Evolutionary conservation across 2,888 invertebrate genomes (phyloP), one percentile per base, ranked within the genome.

Genomic region (Plusia festucae): DNA sequence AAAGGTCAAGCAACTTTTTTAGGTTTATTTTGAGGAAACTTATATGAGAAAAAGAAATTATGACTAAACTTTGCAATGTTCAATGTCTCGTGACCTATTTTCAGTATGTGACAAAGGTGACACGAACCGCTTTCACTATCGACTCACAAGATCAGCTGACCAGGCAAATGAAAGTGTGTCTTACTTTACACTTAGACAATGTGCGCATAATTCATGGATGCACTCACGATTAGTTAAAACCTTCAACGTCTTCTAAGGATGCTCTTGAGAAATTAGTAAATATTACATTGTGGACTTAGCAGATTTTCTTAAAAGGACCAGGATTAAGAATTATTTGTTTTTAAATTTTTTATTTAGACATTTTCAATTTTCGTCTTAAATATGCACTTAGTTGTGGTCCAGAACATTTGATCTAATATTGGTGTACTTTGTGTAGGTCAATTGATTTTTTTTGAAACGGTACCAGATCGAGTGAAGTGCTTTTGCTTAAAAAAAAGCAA

Each of bases 131-230:
- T 58, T 18, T 27, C 57, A 66, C n/a, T 68, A 9, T 46, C 9
- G 15, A 32, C 61, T 44, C 7, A 22, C 60, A 52, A 59, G 53
- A 64, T 55, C 60, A 53, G 63, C 53, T 49, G 40, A 30, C 3
- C 51, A 61, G 68, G 65, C 69, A 68, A 60, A 60, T 69, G 66
- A 69, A 44, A 63, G 66, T 60, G 54, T 66, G 44, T 49, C 16
- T 65, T 52, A 60, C 24, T 53, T 68, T 30, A 49, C n/a, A 62
- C 49, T 27, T 20, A 62, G 57, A 66, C 58, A 46, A 58, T 18
- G 6, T 24, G 20, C 16, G 52, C 9, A 30, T 55, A n/a, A 64
- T 68, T 74, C 63, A 80, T 77, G 80, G 68, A 72, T 65, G 40
- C 13, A 59, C 40, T n/a, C 18, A 24, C 5, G 24, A 44, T 3